Evolutionary conservation across 2,888 invertebrate species (phyloP), one percentile per base, ranked within the genome.

Genomic region (Andrena hattorfiana): DNA sequence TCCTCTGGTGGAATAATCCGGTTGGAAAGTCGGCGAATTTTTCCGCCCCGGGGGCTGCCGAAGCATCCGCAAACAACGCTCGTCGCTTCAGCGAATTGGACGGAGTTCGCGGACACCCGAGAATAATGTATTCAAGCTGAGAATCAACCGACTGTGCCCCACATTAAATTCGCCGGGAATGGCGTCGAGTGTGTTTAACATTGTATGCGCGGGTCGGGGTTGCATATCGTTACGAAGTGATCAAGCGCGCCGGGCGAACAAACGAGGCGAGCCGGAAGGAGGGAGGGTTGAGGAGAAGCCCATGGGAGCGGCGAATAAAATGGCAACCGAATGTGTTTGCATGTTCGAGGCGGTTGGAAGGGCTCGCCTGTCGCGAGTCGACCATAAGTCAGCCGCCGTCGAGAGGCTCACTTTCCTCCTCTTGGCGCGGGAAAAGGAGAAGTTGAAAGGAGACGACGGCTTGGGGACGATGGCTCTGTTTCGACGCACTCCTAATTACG

Each of bases 271-370:
- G n/a, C n/a, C 1, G 6, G 23, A 20, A 35, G n/a, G 20, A 0
- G 28, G n/a, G 23, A 59, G 16, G 10, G 20, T 2, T 13, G 42
- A 16, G 13, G 42, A 26, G 26, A 49, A 49, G 2, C 51, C 35
- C 51, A 6, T 8, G 48, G 30, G 68, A 59, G n/a, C 20, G 1
- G 13, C 8, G 28, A 42, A 68, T 69, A 69, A 75, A 54, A 54
- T 3, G 16, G 20, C 20, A 49, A 23, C 4, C 0, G 20, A 54
- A 51, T 7, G 0, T 16, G 1, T 6, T 16, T 1, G 1, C 5
- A 35, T 7, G 20, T 16, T 13, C 1, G 16, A 5, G 35, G 13
- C 7, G 2, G 8, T 3, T 5, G 16, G 16, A 62, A 51, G n/a
- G 26, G 10, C 6, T 35, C 8, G 0, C 20, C 20, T 63, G 42